phyloP scores from a whole-genome alignment of 2,888 invertebrate species.

The Aplocera efformata region DNA sequence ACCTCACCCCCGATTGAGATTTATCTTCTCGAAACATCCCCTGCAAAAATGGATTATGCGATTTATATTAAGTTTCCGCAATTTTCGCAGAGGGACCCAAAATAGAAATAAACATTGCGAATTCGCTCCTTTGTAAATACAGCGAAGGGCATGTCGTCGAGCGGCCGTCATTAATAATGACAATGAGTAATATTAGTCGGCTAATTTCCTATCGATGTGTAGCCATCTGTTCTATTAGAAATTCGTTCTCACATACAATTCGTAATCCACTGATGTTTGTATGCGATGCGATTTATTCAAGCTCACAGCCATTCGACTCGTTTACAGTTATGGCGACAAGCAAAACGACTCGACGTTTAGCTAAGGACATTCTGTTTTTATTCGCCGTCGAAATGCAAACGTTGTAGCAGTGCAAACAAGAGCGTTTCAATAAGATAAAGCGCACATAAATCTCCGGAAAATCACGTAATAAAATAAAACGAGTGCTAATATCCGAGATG shows the following conservation, averaged over 20 bases:
- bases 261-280: slow-evolving; percentile 24
- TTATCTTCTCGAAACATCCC: slow-evolving; percentile 74
- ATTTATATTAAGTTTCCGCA: slow-evolving; percentile 80
- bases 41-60: slow-evolving; percentile 73
- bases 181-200: slow-evolving; percentile 60
- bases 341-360: slow-evolving; percentile 22
- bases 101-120: slow-evolving; percentile 56
- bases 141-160: slow-evolving; percentile 58
- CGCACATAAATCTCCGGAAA: slow-evolving; percentile 43
- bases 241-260: slow-evolving; percentile 27
- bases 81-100: slow-evolving; percentile 71
- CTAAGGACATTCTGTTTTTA: slow-evolving; percentile 33
- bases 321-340: slow-evolving; percentile 35
- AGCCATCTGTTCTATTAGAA: slow-evolving; percentile 60
- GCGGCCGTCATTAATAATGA: slow-evolving; percentile 65
- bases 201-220: slow-evolving; percentile 48
- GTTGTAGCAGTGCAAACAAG: slow-evolving; percentile 39
- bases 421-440: slow-evolving; percentile 44
- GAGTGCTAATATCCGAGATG: slow-evolving; percentile 51
- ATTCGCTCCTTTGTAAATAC: slow-evolving; percentile 66
- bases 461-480: slow-evolving; percentile 59
- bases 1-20: slow-evolving; percentile 75
- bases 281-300: slow-evolving; percentile 26
- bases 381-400: slow-evolving; percentile 37
- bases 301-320: slow-evolving; percentile 29